Conservation (phyloP, 1,140 invertebrate genomes). For the Drosophila triauraria region DNA sequence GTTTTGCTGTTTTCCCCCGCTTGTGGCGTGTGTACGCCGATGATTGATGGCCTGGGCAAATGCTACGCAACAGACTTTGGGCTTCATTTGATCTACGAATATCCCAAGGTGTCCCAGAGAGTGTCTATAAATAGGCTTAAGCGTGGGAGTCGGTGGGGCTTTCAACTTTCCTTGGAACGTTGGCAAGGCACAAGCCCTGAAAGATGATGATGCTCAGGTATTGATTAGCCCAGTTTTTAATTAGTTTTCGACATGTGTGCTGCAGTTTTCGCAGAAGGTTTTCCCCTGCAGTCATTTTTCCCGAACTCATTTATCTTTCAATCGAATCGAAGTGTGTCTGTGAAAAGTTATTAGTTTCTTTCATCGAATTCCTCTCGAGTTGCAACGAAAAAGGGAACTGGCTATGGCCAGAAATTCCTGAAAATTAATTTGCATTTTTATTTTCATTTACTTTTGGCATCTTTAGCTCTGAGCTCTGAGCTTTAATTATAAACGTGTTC, state of each 20-base stretch:
- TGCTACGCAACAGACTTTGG: slow-evolving; percentile 15
- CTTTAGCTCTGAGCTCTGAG: not conserved
- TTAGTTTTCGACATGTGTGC: too few species aligned
- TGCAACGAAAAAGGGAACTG: too few species aligned
- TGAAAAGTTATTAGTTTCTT: too few species aligned
- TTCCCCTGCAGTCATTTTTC: too few species aligned
- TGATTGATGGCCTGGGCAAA: slow-evolving; percentile 54
- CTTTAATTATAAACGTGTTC: not conserved
- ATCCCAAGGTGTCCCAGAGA: not conserved
- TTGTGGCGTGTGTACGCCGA: slow-evolving; percentile 6
- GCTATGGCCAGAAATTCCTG: slow-evolving; percentile 1
- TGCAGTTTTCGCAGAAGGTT: too few species aligned
- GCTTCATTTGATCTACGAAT: slow-evolving; percentile 32
- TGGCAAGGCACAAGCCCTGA: too few species aligned
- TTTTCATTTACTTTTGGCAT: not conserved
- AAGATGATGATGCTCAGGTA: too few species aligned
- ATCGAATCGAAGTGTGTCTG: too few species aligned
- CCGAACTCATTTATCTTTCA: not conserved
- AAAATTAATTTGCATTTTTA: slow-evolving; percentile 4
- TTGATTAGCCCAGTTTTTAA: too few species aligned
- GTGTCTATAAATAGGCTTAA: slow-evolving; percentile 9
- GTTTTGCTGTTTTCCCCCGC: slow-evolving; percentile 20
- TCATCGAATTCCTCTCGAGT: too few species aligned
- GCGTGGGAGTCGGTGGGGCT: slow-evolving; percentile 1
- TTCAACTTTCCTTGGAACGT: not conserved